Conservation (phyloP, 2,888 invertebrate species). For the Taenaris catops region DNA sequence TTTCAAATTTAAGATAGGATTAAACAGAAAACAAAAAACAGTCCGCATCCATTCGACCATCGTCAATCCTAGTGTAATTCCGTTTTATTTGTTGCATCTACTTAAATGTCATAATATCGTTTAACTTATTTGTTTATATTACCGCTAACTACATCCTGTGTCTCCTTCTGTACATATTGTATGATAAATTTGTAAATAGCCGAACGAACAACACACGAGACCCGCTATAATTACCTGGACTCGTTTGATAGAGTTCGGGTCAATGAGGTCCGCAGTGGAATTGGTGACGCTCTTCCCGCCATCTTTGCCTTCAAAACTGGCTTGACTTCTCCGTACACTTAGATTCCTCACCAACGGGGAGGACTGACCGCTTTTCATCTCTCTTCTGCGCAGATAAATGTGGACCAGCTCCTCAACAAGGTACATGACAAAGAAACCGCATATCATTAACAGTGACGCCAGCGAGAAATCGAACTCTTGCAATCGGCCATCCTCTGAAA, state of each 20-base stretch:
- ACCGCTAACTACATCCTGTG: too few species aligned
- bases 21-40: too few species aligned
- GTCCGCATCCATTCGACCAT: too few species aligned
- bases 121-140: too few species aligned
- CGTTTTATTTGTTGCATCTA: too few species aligned
- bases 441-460: conserved; percentile 86
- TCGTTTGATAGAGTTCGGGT: conserved; percentile 40
- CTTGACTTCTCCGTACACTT: conserved; percentile 56
- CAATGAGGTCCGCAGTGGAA: conserved; percentile 66
- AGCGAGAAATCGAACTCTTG: conserved; percentile 80
- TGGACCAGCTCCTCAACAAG: conserved; percentile 90
- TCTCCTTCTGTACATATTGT: too few species aligned
- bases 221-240: conserved; percentile 36
- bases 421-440: conserved; percentile 88
- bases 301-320: conserved; percentile 22
- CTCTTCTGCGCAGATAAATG: conserved; percentile 77
- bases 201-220: too few species aligned
- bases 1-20: too few species aligned
- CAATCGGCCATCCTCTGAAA: conserved; percentile 54
- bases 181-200: too few species aligned
- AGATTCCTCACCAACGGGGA: conserved; percentile 61
- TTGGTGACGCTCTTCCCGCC: conserved; percentile 54
- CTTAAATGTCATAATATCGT: too few species aligned
- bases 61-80: too few species aligned
- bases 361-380: conserved; percentile 44